Evolutionary conservation across 2,113 vertebrate genomes (phyloP).

Genomic region (Pollimyrus isidori): DNA sequence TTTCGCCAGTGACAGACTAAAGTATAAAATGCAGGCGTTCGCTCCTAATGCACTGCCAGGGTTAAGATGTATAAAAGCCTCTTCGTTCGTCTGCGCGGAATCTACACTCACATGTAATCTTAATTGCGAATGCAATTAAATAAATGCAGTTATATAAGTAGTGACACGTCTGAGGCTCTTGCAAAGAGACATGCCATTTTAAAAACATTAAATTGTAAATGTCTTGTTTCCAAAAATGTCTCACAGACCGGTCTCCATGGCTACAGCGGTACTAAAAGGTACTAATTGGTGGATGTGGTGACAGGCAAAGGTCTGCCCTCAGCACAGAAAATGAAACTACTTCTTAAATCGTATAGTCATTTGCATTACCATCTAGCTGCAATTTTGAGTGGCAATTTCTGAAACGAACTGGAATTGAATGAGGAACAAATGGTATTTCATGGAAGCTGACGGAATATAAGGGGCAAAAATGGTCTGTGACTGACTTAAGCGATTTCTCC

Average conservation of each 20-base stretch:
- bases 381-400: background rate
- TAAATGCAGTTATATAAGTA: background rate
- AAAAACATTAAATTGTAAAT: background rate
- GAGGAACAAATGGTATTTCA: background rate
- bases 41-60: background rate
- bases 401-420: background rate
- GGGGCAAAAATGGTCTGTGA: background rate
- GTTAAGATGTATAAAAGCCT: background rate
- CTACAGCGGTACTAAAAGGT: background rate
- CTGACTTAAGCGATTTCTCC: background rate
- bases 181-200: background rate
- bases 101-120: background rate
- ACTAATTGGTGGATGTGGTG: background rate
- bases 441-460: background rate
- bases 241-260: background rate
- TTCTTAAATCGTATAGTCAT: background rate
- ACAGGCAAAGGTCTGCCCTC: background rate
- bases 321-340: background rate
- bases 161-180: background rate
- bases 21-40: too few species aligned
- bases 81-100: background rate
- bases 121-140: too few species aligned
- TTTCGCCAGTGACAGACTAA: too few species aligned
- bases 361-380: background rate
- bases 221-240: background rate